Percentiles rank a stretch among this genome's conserved stretches.
Evolutionary conservation across 2,888 invertebrate species (phyloP).

Genomic region (Eupithecia vulgata): DNA sequence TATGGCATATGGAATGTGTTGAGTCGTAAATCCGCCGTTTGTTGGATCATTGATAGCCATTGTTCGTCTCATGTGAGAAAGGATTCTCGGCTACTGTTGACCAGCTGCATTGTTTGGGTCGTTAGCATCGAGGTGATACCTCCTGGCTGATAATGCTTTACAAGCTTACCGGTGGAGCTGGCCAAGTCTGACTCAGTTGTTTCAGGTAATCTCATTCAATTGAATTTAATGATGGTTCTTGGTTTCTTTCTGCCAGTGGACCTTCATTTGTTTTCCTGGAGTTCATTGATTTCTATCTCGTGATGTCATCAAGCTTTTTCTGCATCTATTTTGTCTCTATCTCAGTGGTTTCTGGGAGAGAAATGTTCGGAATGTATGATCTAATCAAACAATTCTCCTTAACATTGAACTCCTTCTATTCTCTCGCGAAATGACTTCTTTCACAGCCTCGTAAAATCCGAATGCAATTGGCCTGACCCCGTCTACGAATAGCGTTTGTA

Average conservation of each 20-base stretch:
- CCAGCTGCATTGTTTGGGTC: slow-evolving; percentile 58
- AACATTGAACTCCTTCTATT: slow-evolving; percentile 31
- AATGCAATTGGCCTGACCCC: slow-evolving; percentile 38
- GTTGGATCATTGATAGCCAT: slow-evolving; percentile 67
- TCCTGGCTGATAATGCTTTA: slow-evolving; percentile 43
- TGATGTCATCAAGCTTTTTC: not conserved
- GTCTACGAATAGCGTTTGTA: slow-evolving; percentile 58
- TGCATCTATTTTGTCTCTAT: not conserved
- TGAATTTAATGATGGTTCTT: slow-evolving; percentile 39
- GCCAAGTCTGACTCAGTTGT: slow-evolving; percentile 28
- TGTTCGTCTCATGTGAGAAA: slow-evolving; percentile 64
- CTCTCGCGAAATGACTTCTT: slow-evolving; percentile 33
- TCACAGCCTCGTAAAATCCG: slow-evolving; percentile 36
- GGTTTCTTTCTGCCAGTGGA: slow-evolving; percentile 18
- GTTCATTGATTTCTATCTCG: slow-evolving; percentile 6
- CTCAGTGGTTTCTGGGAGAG: not conserved
- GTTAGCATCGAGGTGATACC: slow-evolving; percentile 61
- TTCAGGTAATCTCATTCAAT: slow-evolving; percentile 39
- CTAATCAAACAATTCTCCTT: slow-evolving; percentile 16
- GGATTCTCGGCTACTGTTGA: slow-evolving; percentile 56
- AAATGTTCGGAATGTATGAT: slow-evolving; percentile 13
- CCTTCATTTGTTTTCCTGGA: slow-evolving; percentile 19
- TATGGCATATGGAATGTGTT: slow-evolving; percentile 72
- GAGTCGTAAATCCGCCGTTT: slow-evolving; percentile 72
- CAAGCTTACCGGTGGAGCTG: slow-evolving; percentile 11